Evolutionary conservation across 1,140 invertebrate genomes (phyloP).

Genomic region (Diachasma alloeum): DNA sequence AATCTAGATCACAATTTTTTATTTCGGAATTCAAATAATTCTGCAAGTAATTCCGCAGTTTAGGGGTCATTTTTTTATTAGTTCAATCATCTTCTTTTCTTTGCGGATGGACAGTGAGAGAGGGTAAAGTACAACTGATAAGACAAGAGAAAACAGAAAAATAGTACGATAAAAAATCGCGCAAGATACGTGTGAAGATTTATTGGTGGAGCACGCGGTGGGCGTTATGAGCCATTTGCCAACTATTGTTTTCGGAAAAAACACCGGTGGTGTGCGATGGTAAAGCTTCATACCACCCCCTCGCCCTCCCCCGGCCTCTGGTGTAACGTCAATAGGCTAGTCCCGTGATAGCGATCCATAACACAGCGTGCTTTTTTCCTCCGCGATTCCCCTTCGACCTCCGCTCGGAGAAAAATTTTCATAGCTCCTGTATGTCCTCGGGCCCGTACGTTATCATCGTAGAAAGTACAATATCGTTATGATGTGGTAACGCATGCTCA

Average conservation of each 20-base stretch:
- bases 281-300: background rate
- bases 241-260: slow-evolving; percentile 26
- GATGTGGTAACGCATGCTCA: background rate
- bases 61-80: no score
- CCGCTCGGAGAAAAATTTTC: background rate
- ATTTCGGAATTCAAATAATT: no score
- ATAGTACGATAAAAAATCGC: background rate
- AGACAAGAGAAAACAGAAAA: background rate
- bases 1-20: no score
- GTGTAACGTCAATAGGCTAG: background rate
- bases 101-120: background rate
- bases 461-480: background rate
- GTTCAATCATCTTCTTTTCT: no score
- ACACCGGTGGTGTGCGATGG: background rate
- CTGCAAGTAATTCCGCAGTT: no score
- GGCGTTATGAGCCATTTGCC: slow-evolving; percentile 23
- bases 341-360: background rate
- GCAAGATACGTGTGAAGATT: background rate
- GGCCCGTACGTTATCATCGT: background rate
- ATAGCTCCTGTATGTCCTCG: background rate
- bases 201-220: background rate
- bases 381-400: background rate
- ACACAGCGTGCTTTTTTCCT: background rate
- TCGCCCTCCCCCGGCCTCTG: background rate
- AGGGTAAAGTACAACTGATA: background rate